Conservation (phyloP, 2,888 invertebrate species). For the Chloromyia formosa region DNA sequence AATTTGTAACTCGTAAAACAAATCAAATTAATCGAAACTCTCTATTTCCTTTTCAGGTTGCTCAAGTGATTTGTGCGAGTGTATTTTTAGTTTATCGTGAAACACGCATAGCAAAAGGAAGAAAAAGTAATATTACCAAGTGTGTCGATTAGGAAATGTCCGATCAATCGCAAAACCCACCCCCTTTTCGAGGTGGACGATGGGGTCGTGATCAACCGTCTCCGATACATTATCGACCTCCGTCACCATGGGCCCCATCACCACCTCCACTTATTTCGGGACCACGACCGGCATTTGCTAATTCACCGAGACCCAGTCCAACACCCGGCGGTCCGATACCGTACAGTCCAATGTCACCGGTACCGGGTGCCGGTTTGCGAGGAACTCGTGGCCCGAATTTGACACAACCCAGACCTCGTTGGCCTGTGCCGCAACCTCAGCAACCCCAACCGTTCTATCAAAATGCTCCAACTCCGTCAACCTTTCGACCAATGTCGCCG, state of each 20-base stretch:
- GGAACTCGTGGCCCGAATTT: conserved; percentile 65
- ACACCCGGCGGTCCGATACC: conserved; percentile 53
- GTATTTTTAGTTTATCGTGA: not conserved
- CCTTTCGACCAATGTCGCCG: conserved; percentile 57
- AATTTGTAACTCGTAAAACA: too few species aligned
- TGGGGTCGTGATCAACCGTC: conserved; percentile 67
- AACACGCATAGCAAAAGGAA: not conserved
- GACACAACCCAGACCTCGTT: conserved; percentile 74
- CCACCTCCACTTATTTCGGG: conserved; percentile 77
- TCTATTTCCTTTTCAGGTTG: not conserved
- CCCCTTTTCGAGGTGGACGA: conserved; percentile 56
- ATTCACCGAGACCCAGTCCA: conserved; percentile 53
- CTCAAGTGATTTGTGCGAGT: not conserved
- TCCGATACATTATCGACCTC: conserved; percentile 74
- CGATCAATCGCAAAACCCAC: conserved; percentile 59
- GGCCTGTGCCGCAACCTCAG: conserved; percentile 66
- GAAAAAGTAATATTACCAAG: not conserved
- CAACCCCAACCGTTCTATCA: conserved; percentile 65
- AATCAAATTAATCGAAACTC: too few species aligned
- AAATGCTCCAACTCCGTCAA: conserved; percentile 57
- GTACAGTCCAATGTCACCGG: conserved; percentile 65
- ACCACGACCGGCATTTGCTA: conserved; percentile 60
- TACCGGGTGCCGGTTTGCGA: conserved; percentile 62
- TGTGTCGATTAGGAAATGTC: conserved; percentile 56
- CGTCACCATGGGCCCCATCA: conserved; percentile 79